Evolutionary conservation across 2,797 vertebrate species (phyloP), one percentile per base, ranked within the genome.

Genomic region (Ispidina lecontei): DNA sequence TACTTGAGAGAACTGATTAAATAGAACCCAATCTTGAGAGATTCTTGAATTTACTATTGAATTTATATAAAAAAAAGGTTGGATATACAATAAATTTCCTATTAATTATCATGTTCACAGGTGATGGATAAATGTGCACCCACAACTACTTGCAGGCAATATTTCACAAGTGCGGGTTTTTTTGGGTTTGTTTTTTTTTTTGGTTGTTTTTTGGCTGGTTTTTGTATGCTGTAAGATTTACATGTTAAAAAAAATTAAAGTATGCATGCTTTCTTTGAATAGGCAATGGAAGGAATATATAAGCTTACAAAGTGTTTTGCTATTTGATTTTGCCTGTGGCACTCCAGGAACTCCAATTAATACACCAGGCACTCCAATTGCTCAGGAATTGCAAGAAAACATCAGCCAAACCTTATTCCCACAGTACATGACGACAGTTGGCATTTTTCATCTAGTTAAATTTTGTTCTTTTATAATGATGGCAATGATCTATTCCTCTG

Each of bases 391-490:
- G 11, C 39, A 88, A 23, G 39, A 77, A 84, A 81, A 81, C 6
- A 31, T 58, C 65, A 75, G 46, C 31, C n/a, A 84, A 93, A 33
- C 10, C 2, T 9, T 81, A 55, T 41, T 63, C 4, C 6, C 7
- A 9, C 18, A 1, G 0, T 37, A 23, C 3, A 51, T 14, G 56
- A 3, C 22, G 28, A 65, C 17, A 74, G 33, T 0, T 74, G 7
- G 5, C 10, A 63, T 52, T 69, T 72, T 82, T 51, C 7, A 49
- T 43, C 51, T 33, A 29, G 20, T 62, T 86, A 59, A 56, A 78
- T 58, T 55, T 81, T 74, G 13, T 3, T 59, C 14, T 72, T 81
- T 86, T 74, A 18, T 68, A 28, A 19, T 67, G 46, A 69, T 3
- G 6, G 9, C 16, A 52, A 58, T 25, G 7, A 35, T 63, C 60